Percentiles rank a stretch among this genome's conserved stretches.
Conservation (phyloP, 2,797 vertebrate species). For the Ctenopoma multispine region DNA sequence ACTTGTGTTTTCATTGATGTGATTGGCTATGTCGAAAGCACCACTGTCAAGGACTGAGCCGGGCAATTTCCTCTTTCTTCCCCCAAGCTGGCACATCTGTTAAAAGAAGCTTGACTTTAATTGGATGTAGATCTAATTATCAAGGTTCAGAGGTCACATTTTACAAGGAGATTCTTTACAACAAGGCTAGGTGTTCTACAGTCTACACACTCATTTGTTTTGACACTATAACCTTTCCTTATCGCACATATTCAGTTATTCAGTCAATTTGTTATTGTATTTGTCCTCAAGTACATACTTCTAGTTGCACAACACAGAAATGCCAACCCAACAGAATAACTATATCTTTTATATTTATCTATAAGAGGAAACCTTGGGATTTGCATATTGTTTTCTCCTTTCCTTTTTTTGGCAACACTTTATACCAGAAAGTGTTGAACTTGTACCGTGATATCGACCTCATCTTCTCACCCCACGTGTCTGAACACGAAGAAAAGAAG, state of each 20-base stretch:
- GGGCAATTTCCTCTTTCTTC: neutral
- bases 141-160: conserved; percentile 45
- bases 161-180: conserved; percentile 32
- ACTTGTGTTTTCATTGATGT: neutral
- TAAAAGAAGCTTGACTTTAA: conserved; percentile 42
- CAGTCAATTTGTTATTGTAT: conserved; percentile 38
- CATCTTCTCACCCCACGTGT: conserved; percentile 44
- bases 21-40: neutral
- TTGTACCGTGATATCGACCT: conserved; percentile 32
- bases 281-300: conserved; percentile 50
- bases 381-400: conserved; percentile 63
- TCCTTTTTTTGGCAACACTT: conserved; percentile 20
- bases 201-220: conserved; percentile 50
- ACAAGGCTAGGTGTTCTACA: conserved; percentile 27
- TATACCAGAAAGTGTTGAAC: conserved; percentile 33
- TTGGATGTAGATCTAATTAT: conserved; percentile 52
- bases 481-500: conserved; percentile 54
- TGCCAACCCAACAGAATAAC: conserved; percentile 51
- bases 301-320: conserved; percentile 36
- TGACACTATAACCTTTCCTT: conserved; percentile 64
- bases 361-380: conserved; percentile 64
- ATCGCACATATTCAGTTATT: conserved; percentile 65
- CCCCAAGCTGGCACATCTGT: neutral
- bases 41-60: conserved; percentile 13
- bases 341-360: conserved; percentile 65